A percentile compares a stretch with the other conserved stretches of the same genome.
Evolutionary conservation across 2,797 vertebrate genomes (phyloP).

Genomic region (Numenius phaeopus): DNA sequence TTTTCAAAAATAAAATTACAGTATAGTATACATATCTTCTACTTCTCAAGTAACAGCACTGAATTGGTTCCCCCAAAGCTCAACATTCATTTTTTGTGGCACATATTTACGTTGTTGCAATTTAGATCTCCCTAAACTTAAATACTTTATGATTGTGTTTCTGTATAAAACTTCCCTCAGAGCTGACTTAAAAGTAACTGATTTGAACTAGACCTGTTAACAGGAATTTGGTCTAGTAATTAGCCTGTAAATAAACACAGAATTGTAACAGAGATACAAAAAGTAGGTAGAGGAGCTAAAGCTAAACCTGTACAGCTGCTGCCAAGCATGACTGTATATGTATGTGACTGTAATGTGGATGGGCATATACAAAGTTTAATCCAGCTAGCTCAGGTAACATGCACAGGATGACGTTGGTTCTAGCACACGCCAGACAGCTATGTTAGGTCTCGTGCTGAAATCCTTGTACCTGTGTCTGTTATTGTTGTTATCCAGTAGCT

Average conservation of each 20-base stretch:
- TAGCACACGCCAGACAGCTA: neutral
- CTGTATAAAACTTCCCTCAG: neutral
- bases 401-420: neutral
- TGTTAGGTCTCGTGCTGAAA: neutral
- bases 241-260: neutral
- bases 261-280: neutral
- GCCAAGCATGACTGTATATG: neutral
- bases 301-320: neutral
- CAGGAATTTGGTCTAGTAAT: neutral
- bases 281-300: neutral
- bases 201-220: neutral
- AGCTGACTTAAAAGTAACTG: neutral
- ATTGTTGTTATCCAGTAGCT: neutral
- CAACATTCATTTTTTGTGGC: neutral
- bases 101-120: neutral
- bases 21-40: neutral
- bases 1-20: neutral
- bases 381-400: neutral
- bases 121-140: neutral
- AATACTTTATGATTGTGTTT: neutral
- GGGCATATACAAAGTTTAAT: neutral
- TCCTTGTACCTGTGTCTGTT: neutral
- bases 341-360: neutral
- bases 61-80: neutral
- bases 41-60: neutral